Percentiles rank a stretch among this genome's conserved stretches.
These are phyloP conservation scores for Nesidiocoris tenuis DNA, from an alignment of 2,888 invertebrate species.

Conservation along the genomic window DNA sequence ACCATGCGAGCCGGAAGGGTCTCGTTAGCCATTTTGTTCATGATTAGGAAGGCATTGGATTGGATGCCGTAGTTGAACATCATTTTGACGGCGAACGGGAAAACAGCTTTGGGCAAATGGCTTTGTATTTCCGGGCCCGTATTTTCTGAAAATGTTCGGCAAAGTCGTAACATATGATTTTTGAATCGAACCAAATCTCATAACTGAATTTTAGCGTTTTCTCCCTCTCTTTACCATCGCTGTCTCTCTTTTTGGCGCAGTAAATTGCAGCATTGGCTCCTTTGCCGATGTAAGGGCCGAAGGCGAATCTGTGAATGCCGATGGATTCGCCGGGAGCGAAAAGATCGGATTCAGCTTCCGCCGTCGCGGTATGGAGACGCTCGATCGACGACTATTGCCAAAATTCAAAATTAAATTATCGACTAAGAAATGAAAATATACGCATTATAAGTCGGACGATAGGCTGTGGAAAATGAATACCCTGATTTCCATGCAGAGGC, in stretches of 20 bases:
- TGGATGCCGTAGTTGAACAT: constrained; percentile 89
- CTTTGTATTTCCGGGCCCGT: constrained; percentile 16
- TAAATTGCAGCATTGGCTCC: constrained; percentile 82
- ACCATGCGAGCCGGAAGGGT: constrained; percentile 69
- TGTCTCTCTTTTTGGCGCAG: constrained; percentile 58
- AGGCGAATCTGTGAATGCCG: constrained; percentile 62
- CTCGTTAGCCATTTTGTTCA: constrained; percentile 78
- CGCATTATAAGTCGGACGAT: too few relatives aligned
- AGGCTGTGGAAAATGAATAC: constrained; percentile 53
- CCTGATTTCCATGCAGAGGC: constrained; percentile 74
- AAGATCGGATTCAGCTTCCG: constrained; percentile 56
- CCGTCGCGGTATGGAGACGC: constrained; percentile 60
- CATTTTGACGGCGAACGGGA: constrained; percentile 80
- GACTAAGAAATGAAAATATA: not conserved
- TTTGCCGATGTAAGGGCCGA: constrained; percentile 73
- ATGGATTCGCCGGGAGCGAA: constrained; percentile 53
- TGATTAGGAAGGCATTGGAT: constrained; percentile 73
- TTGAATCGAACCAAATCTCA: too few relatives aligned
- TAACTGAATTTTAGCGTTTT: too few relatives aligned
- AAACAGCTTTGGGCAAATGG: constrained; percentile 51
- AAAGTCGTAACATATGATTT: too few relatives aligned
- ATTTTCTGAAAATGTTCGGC: constrained; percentile 5
- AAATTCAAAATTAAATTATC: not conserved
- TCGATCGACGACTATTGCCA: constrained; percentile 62
- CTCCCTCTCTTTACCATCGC: constrained; percentile 8